Percentiles rank a stretch among this genome's conserved stretches.
phyloP scores from a whole-genome alignment of 2,113 vertebrate species.

The Erythrolamprus reginae region DNA sequence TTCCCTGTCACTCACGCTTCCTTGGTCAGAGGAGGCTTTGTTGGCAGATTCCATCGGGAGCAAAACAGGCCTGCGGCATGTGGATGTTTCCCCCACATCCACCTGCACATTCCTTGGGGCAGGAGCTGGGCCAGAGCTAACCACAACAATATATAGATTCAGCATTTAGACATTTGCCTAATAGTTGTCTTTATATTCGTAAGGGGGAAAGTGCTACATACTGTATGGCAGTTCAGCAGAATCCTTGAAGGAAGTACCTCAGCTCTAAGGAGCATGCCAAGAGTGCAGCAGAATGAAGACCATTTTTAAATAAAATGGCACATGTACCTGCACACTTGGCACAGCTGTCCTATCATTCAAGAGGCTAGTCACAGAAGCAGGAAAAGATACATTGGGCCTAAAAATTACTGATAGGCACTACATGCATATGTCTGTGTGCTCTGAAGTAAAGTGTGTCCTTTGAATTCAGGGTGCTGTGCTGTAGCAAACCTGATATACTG shows the following conservation, averaged over 20 bases:
- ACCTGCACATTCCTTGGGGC: no score
- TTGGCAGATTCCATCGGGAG: no score
- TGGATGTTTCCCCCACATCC: no score
- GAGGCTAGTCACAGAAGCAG: neutral
- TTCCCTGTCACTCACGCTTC: no score
- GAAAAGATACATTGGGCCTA: neutral
- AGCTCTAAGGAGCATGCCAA: neutral
- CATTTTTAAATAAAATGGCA: neutral
- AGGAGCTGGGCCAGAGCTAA: no score
- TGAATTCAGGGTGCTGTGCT: neutral
- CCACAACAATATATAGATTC: neutral
- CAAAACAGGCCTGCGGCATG: no score
- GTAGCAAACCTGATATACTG: neutral
- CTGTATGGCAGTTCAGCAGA: neutral
- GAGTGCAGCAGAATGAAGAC: neutral
- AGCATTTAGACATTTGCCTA: neutral
- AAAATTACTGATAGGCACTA: neutral
- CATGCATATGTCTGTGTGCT: neutral
- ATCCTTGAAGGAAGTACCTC: neutral
- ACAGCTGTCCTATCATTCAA: neutral
- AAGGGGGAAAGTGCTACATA: neutral
- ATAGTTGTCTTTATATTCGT: neutral
- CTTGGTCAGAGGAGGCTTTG: no score
- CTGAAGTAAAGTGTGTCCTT: neutral
- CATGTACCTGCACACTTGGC: neutral